These are phyloP conservation scores for Temnothorax curvispinosus DNA, from an alignment of 1,140 invertebrate species.

Conservation along the genomic window DNA sequence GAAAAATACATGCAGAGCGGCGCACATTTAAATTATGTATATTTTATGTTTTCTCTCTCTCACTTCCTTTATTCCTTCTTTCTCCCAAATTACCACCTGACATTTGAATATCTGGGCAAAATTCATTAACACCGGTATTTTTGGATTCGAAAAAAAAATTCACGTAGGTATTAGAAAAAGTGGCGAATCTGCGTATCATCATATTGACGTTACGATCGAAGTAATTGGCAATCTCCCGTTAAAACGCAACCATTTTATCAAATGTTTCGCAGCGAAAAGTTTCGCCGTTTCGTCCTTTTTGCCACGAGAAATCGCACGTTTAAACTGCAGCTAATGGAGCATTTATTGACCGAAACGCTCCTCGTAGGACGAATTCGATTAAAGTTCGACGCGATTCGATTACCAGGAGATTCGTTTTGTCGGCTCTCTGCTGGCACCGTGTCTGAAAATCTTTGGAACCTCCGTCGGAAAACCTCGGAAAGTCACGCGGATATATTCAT, in stretches of 20 bases:
- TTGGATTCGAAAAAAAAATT: not conserved
- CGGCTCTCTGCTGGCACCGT: not conserved
- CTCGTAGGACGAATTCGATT: slow-evolving; percentile 71
- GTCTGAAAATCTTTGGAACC: slow-evolving; percentile 12
- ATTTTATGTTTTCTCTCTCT: not conserved
- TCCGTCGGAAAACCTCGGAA: slow-evolving; percentile 9
- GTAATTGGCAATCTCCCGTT: slow-evolving; percentile 72
- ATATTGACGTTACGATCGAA: slow-evolving; percentile 52
- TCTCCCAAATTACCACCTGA: slow-evolving; percentile 8
- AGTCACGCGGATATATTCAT: slow-evolving; percentile 10
- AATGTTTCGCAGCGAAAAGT: slow-evolving; percentile 57
- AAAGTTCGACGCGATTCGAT: slow-evolving; percentile 61
- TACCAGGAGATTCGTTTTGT: slow-evolving; percentile 58
- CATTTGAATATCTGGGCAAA: not conserved
- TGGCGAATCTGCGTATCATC: slow-evolving; percentile 1
- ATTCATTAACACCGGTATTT: slow-evolving; percentile 5
- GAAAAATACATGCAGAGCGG: not conserved
- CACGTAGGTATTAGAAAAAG: not conserved
- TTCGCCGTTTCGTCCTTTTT: slow-evolving; percentile 54
- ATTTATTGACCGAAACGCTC: slow-evolving; percentile 73
- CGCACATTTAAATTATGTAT: not conserved
- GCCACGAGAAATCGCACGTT: slow-evolving; percentile 68
- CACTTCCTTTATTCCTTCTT: not conserved
- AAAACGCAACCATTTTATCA: slow-evolving; percentile 66
- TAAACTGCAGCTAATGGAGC: slow-evolving; percentile 72